A percentile compares a stretch with the other conserved stretches of the same genome.
phyloP scores from a whole-genome alignment of 2,113 vertebrate species.

The Malurus alboscapulatus region DNA sequence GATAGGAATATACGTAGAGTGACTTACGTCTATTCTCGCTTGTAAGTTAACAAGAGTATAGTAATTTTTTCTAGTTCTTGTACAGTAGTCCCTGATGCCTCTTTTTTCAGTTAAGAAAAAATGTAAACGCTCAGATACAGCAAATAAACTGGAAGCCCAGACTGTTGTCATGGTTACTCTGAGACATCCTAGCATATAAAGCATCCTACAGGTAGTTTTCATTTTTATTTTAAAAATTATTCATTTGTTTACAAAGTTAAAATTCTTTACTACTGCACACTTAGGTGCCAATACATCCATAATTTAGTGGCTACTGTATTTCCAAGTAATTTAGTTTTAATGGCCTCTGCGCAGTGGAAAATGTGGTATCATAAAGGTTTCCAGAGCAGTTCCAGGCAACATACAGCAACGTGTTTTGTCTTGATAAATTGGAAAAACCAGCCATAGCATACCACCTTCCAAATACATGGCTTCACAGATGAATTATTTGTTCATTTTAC shows the following conservation, averaged over 20 bases:
- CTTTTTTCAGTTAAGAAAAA: background rate
- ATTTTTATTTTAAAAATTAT: conserved; percentile 15
- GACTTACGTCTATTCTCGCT: background rate
- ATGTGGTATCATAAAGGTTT: background rate
- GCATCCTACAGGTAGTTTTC: background rate
- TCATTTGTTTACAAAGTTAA: conserved; percentile 13
- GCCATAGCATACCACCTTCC: background rate
- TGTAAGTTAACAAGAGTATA: background rate
- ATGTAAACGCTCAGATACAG: background rate
- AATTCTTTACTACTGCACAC: background rate
- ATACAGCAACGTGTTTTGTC: background rate
- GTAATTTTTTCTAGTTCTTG: background rate
- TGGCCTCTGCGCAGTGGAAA: background rate
- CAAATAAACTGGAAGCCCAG: background rate
- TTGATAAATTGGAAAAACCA: background rate
- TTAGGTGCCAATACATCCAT: background rate
- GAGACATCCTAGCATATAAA: background rate
- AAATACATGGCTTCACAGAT: background rate
- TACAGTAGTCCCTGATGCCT: background rate
- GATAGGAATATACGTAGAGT: background rate
- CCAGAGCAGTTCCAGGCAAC: background rate
- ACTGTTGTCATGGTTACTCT: conserved; percentile 61
- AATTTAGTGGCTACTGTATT: conserved; percentile 23
- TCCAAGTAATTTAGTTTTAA: conserved; percentile 38
- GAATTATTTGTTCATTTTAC: conserved; percentile 13